Percentiles rank a stretch among this genome's conserved stretches.
Conservation (phyloP, 2,113 vertebrate genomes). For the Oryzias melastigma region DNA sequence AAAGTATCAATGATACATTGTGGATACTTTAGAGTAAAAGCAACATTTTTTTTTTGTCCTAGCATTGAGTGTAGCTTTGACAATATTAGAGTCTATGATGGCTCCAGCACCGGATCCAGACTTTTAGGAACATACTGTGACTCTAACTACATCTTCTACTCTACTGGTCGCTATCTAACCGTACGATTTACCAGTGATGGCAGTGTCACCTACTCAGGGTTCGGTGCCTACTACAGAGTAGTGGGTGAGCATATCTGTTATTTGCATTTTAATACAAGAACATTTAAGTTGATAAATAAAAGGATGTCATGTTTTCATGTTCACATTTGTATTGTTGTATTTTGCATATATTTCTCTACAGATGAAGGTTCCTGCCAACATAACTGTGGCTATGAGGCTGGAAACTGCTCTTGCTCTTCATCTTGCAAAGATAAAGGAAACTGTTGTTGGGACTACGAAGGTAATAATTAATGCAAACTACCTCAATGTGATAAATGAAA, state of each 20-base stretch:
- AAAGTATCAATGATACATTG: too few species aligned
- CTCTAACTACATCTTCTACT: neutral
- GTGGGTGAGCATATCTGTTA: conserved; percentile 14
- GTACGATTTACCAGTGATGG: conserved; percentile 23
- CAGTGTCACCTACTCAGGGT: accelerated
- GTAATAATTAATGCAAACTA: neutral
- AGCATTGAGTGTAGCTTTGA: conserved; percentile 67
- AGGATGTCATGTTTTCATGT: too few species aligned
- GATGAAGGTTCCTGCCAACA: neutral
- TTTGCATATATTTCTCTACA: accelerated
- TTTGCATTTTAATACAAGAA: neutral
- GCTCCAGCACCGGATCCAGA: conserved; percentile 24
- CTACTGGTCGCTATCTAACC: conserved; percentile 29
- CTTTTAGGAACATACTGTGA: conserved; percentile 66
- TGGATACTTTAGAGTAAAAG: neutral
- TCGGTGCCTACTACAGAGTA: neutral
- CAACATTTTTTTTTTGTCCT: neutral
- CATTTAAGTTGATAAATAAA: too few species aligned
- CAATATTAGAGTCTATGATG: conserved; percentile 69
- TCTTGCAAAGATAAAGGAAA: conserved; percentile 35
- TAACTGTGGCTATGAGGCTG: conserved; percentile 46
- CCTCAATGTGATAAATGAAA: neutral
- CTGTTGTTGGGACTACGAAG: conserved; percentile 30
- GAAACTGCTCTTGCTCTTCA: conserved; percentile 52
- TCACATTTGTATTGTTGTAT: neutral